A percentile compares a stretch with the other conserved stretches of the same genome.
These are phyloP conservation scores for Electrona antarctica DNA, from an alignment of 2,113 vertebrate species.

Conservation along the genomic window DNA sequence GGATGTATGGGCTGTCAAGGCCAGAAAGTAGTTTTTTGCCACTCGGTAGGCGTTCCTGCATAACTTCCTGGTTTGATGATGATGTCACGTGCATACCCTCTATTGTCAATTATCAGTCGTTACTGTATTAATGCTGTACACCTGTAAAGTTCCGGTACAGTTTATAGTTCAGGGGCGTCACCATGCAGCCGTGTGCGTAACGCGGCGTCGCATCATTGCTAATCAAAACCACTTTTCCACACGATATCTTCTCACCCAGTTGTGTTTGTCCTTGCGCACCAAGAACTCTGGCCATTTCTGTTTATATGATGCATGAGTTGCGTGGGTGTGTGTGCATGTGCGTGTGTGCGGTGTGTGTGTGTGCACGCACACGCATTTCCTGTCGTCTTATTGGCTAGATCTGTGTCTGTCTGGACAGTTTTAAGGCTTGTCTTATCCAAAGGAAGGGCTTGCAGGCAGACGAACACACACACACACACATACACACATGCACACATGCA, in stretches of 20 bases:
- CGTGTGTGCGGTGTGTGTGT: conserved; percentile 19
- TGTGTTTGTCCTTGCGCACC: conserved; percentile 39
- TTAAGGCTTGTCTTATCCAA: conserved; percentile 70
- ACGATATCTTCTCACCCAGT: conserved; percentile 59
- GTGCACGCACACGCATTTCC: conserved; percentile 35
- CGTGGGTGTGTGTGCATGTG: conserved; percentile 33
- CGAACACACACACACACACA: conserved; percentile 28
- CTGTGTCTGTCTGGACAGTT: conserved; percentile 64
- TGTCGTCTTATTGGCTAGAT: conserved; percentile 63
- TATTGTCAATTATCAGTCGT: no score
- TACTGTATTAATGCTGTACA: no score
- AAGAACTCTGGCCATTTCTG: conserved; percentile 53
- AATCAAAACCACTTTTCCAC: conserved; percentile 35
- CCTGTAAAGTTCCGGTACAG: no score
- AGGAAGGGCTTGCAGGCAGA: conserved; percentile 67
- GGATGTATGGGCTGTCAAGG: no score
- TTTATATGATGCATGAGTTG: conserved; percentile 53
- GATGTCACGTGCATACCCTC: no score
- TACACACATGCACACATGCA: conserved; percentile 2
- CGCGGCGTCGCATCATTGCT: conserved; percentile 26
- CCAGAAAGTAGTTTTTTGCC: no score
- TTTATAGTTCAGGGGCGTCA: no score
- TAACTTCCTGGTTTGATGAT: no score
- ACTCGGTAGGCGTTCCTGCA: no score
- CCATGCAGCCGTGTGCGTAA: no score